Base-by-base conservation (phyloP, 2,888 invertebrate genomes). In the Cantharis rufa region DNA sequence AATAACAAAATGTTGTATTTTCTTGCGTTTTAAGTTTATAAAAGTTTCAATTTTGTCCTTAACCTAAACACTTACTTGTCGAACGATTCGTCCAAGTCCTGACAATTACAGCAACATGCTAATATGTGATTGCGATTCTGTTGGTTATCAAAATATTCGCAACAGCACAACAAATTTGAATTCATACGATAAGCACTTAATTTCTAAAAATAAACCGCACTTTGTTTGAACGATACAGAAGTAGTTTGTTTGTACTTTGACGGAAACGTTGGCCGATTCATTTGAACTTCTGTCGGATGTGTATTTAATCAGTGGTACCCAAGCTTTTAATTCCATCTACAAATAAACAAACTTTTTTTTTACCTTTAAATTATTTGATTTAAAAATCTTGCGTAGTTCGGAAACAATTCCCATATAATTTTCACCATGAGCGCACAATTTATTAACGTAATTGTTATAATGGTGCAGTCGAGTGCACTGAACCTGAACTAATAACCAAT, bases 91-190 rank as follows among this genome's bases (percentile, higher is more conserved):
- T 91, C 91, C 80, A 91, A 88, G 82, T 91, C 90, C 80, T 87
- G 86, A 82, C 91, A 92, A 84, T 91, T 90, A 84, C 91, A 92
- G 84, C 91, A 91, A 81, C 91, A 91, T 81, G 88, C 89, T 82
- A 92, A 82, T 75, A 92, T 87, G 81, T 91, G 91, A 82, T 87
- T 90, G 77, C 89, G 84, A 82, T 91, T 87, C 74, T 89, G 86
- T 76, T 90, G 85, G 18, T 86, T 84, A 82, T 90, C 89, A 79
- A 90, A 88, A 84, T 91, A 92, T 86, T 92, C 91, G 84, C 92
- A 92, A 83, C 91, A 92, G 83, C 91, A 91, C 80, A 91, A 87
- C 15, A 85, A 81, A 77, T 83, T n/a, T n/a, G 48, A 48, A 48
- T 48, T 48, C 48, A 48, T 48, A n/a, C 48, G 48, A 48, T n/a